Conservation (phyloP, 2,888 invertebrate genomes). For the Lasioglossum lativentre region DNA sequence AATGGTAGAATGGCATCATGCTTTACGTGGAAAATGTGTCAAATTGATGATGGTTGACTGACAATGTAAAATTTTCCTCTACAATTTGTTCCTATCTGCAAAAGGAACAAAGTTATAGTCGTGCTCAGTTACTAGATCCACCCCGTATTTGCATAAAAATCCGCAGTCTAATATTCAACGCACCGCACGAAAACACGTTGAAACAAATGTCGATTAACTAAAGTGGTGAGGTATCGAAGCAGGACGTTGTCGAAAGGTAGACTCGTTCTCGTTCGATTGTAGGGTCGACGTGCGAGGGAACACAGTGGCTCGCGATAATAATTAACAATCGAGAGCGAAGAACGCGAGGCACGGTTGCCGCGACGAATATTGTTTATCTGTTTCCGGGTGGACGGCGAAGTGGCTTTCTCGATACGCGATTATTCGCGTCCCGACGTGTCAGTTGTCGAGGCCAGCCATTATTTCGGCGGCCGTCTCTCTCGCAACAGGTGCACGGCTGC, state of each 20-base stretch:
- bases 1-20: no score
- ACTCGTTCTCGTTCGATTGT: not conserved
- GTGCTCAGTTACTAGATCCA: no score
- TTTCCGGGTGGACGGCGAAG: slow-evolving; percentile 22
- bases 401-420: slow-evolving; percentile 34
- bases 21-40: no score
- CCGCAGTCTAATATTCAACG: not conserved
- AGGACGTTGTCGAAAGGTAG: no score
- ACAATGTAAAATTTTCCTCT: no score
- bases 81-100: no score
- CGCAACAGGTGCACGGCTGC: slow-evolving; percentile 59
- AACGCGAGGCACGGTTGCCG: not conserved
- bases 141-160: no score
- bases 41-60: no score
- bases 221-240: not conserved
- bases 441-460: slow-evolving; percentile 37
- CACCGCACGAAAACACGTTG: not conserved
- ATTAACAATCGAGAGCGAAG: slow-evolving; percentile 20
- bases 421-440: slow-evolving; percentile 33
- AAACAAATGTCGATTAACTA: not conserved
- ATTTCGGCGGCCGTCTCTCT: slow-evolving; percentile 53
- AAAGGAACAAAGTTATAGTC: no score
- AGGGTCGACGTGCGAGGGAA: not conserved
- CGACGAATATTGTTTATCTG: slow-evolving; percentile 31
- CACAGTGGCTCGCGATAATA: slow-evolving; percentile 11